Percentiles rank a stretch among this genome's conserved stretches.
These are phyloP conservation scores for Fistularia tabacaria DNA, from an alignment of 2,797 vertebrate species.

Conservation along the genomic window DNA sequence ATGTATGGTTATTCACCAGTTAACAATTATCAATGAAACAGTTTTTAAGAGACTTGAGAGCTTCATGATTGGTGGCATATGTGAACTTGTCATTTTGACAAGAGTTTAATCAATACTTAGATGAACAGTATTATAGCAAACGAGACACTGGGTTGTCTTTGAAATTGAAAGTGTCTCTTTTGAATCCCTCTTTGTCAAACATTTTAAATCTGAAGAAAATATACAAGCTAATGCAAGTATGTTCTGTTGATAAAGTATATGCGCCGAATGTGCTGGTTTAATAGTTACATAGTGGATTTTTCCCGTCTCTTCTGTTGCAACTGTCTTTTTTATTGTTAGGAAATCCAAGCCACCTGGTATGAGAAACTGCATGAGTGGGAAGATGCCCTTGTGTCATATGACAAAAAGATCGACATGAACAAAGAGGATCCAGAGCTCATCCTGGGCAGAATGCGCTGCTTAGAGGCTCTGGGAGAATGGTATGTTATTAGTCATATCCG, in stretches of 20 bases:
- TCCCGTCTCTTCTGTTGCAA: not conserved
- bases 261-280: too few relatives aligned
- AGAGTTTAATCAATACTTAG: too few relatives aligned
- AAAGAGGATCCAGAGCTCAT: conserved; percentile 97
- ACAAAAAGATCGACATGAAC: conserved; percentile 97
- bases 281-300: not conserved
- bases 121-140: too few relatives aligned
- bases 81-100: too few relatives aligned
- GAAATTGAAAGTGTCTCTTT: too few relatives aligned
- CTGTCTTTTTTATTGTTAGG: conserved; percentile 64
- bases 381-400: conserved; percentile 92
- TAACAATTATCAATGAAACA: conserved; percentile 15
- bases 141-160: too few relatives aligned
- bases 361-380: conserved; percentile 99
- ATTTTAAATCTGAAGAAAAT: too few relatives aligned
- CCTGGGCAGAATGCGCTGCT: conserved; percentile 95
- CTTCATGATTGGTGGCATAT: conserved; percentile 6
- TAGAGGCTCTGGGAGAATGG: conserved; percentile 98
- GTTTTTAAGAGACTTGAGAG: not conserved
- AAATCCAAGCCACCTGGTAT: conserved; percentile 99
- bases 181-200: too few relatives aligned
- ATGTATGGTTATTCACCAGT: conserved; percentile 10
- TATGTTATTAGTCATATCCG: conserved; percentile 63
- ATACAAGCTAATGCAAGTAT: too few relatives aligned
- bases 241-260: too few relatives aligned